Conservation (phyloP, 1,140 invertebrate species). For the Drosophila bifasciata region DNA sequence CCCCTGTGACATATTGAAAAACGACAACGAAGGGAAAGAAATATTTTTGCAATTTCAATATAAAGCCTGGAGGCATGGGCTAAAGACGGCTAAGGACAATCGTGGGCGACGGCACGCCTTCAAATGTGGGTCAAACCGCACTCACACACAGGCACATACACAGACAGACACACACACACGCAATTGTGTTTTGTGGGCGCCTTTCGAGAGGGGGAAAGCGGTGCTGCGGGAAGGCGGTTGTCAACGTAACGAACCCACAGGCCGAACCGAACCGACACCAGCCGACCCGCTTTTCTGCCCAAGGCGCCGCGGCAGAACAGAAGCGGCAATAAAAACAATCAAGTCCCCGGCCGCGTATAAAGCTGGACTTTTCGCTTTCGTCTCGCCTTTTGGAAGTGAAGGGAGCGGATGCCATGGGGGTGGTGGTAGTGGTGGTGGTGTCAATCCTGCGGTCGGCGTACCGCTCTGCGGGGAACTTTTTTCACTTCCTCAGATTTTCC, state of each 20-base stretch:
- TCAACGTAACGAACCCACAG: conserved; percentile 72
- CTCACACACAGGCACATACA: conserved; percentile 10
- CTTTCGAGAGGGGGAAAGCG: neutral
- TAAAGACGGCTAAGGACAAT: conserved; percentile 39
- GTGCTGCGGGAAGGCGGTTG: conserved; percentile 39
- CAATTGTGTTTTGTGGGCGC: conserved; percentile 41
- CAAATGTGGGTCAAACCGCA: conserved; percentile 73
- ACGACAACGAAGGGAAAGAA: conserved; percentile 27
- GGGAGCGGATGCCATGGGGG: too few relatives aligned
- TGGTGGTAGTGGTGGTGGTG: too few relatives aligned
- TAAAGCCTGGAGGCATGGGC: conserved; percentile 63
- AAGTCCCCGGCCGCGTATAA: conserved; percentile 27
- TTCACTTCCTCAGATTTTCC: conserved; percentile 18
- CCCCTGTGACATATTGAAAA: conserved; percentile 62
- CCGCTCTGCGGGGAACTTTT: conserved; percentile 6
- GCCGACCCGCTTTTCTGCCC: conserved; percentile 49
- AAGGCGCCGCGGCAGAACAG: conserved; percentile 54
- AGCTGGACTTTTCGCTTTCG: conserved; percentile 15
- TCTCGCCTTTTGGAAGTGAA: too few relatives aligned
- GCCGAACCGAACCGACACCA: conserved; percentile 64
- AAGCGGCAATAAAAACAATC: conserved; percentile 43
- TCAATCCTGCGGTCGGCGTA: too few relatives aligned
- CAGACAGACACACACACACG: conserved; percentile 4
- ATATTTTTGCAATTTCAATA: conserved; percentile 72
- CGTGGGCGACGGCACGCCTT: conserved; percentile 57